Evolutionary conservation across 2,888 invertebrate genomes (phyloP).

Genomic region (Blastobasis lacticolella): DNA sequence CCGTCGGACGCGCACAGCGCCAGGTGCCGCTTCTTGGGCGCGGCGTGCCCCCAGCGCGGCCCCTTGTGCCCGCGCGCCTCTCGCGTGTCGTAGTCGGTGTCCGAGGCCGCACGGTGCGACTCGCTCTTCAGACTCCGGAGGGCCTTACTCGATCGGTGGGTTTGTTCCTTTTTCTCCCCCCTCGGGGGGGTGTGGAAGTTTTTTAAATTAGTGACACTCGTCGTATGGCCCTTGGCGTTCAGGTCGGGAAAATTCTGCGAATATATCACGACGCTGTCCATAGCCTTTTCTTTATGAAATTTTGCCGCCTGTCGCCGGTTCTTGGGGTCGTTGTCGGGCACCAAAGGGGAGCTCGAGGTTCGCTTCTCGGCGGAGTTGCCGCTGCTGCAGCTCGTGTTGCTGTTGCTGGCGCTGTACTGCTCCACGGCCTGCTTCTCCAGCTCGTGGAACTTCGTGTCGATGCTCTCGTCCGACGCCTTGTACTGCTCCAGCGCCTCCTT

Average conservation of each 20-base stretch:
- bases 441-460: constrained; percentile 75
- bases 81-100: constrained; percentile 57
- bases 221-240: constrained; percentile 44
- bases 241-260: constrained; percentile 66
- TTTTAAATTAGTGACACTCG: constrained; percentile 66
- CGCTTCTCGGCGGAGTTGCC: constrained; percentile 53
- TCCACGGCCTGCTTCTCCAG: constrained; percentile 79
- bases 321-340: constrained; percentile 33
- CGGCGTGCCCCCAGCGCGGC: constrained; percentile 49
- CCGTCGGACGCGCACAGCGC: constrained; percentile 55
- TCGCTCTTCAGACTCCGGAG: constrained; percentile 42
- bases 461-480: constrained; percentile 73
- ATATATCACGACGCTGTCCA: constrained; percentile 61
- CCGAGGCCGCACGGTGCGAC: constrained; percentile 53
- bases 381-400: constrained; percentile 66
- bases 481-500: constrained; percentile 75
- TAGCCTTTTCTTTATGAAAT: constrained; percentile 58
- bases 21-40: constrained; percentile 59
- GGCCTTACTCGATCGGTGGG: constrained; percentile 42
- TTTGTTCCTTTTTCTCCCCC: constrained; percentile 68
- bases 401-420: constrained; percentile 74
- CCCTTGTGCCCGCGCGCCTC: constrained; percentile 46
- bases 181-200: constrained; percentile 71
- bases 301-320: constrained; percentile 42
- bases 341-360: constrained; percentile 28